Conservation (phyloP, 2,113 vertebrate species). For the Leucosticte australis region DNA sequence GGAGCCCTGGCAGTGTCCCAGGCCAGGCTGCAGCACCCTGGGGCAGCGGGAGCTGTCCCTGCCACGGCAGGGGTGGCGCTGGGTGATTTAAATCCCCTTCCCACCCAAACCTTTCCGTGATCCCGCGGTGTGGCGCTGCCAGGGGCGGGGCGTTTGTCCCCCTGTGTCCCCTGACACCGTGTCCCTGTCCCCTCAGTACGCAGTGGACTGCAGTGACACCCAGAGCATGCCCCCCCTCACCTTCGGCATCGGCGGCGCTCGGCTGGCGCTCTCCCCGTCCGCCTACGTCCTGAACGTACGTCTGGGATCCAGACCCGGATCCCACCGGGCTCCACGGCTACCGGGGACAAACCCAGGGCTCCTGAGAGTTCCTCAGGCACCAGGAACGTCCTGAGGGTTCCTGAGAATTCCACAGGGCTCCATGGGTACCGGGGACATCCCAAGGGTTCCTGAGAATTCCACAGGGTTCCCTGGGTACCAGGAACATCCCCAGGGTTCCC, state of each 20-base stretch:
- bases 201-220: conserved; percentile 24
- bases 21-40: not conserved
- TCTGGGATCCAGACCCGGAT: not conserved
- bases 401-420: too few relatives aligned
- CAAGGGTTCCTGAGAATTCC: too few relatives aligned
- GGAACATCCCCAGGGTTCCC: too few relatives aligned
- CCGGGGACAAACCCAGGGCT: too few relatives aligned
- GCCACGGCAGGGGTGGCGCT: too few relatives aligned
- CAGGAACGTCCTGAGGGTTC: too few relatives aligned
- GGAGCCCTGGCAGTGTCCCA: not conserved
- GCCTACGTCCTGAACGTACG: conserved; percentile 50
- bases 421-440: too few relatives aligned
- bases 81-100: not conserved
- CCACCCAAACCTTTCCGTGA: not conserved
- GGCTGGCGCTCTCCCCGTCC: conserved; percentile 38
- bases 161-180: accelerated
- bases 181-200: conserved; percentile 1
- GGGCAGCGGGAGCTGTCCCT: too few relatives aligned
- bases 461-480: too few relatives aligned
- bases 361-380: too few relatives aligned
- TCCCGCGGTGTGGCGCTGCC: accelerated
- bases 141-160: not conserved
- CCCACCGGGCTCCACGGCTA: too few relatives aligned
- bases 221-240: conserved; percentile 53
- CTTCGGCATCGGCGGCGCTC: conserved; percentile 38